These are phyloP conservation scores for Porites cylindrica DNA, from an alignment of 92 coral and sea anemone genomes.

Conservation along the genomic window DNA sequence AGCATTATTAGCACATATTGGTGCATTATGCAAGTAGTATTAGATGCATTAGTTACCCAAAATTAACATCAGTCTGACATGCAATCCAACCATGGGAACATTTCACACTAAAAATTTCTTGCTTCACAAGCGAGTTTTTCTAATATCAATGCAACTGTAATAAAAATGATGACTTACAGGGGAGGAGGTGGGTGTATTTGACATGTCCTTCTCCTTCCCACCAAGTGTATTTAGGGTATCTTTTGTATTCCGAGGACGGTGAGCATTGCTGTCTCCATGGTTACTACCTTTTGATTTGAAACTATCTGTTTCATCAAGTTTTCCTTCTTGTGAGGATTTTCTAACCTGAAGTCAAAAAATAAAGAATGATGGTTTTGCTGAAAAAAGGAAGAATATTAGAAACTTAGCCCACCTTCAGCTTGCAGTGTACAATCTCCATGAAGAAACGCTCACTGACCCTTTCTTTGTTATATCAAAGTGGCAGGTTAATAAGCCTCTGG, in stretches of 20 bases:
- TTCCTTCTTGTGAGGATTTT: slow-evolving; percentile 6
- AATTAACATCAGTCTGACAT: too few species aligned
- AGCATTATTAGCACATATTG: too few species aligned
- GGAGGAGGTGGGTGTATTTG: slow-evolving; percentile 25
- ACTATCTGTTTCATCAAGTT: slow-evolving; percentile 19
- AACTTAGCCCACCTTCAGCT: too few species aligned
- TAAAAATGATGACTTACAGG: slow-evolving; percentile 30
- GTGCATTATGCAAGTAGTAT: too few species aligned
- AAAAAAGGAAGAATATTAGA: not conserved
- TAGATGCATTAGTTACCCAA: too few species aligned
- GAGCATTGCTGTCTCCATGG: slow-evolving; percentile 12
- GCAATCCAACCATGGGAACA: too few species aligned
- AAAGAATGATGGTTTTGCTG: not conserved
- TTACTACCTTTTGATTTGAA: slow-evolving; percentile 14
- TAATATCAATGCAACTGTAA: not conserved
- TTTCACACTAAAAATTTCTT: too few species aligned
- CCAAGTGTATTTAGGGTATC: slow-evolving; percentile 69
- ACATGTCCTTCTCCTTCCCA: slow-evolving; percentile 57
- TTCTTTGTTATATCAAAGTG: too few species aligned
- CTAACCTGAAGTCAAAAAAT: not conserved
- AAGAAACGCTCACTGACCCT: too few species aligned
- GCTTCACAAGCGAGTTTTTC: too few species aligned
- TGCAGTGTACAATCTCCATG: too few species aligned
- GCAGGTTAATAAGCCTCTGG: too few species aligned
- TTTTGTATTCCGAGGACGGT: slow-evolving; percentile 33